Evolutionary conservation across 2,113 vertebrate species (phyloP), one percentile per base, ranked within the genome.

Genomic region (Callopanchax toddi): DNA sequence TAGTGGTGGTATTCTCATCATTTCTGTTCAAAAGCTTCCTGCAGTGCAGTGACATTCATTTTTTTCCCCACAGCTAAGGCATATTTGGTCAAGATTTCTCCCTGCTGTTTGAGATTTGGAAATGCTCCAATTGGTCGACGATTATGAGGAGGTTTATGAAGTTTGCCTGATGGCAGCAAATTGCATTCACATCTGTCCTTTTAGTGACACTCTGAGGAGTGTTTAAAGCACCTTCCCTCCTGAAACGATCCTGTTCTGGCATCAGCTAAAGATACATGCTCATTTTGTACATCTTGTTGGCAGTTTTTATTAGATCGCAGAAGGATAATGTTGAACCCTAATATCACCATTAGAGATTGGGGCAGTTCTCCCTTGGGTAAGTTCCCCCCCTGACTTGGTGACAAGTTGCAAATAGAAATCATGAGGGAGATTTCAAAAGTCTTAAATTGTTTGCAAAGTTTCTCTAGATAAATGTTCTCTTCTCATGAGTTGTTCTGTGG

Each of bases 231-330:
- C 15, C 22, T 60, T 37, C 11, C 11, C 3, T 23, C 13, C 9
- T 37, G 37, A n/a, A 36, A 10, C 18, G 3, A 9, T 58, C 11
- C 17, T 22, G 3, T 48, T 45, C 4, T 44, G 32, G 2, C 32
- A 16, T 43, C n/a, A 11, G 26, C 23, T 32, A 10, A 29, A 44
- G 25, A 45, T 3, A 21, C 25, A 45, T 44, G 6, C 39, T 29
- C 23, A 23, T 58, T 45, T 6, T 46, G 26, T 60, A 8, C 18
- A 34, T 45, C 25, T 12, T 59, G 56, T 45, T 45, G 45, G 25
- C 25, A 45, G 6, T 45, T 32, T 42, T 11, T 5, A 16, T 21
- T 25, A 46, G 18, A 46, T 32, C 34, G 46, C 22, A 10, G 8
- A 42, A 17, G 34, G 37, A 45, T 59, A 12, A 21, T 21, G 42